Percentiles rank a stretch among this genome's conserved stretches.
These are phyloP conservation scores for Matsumurasca onukii DNA, from an alignment of 1,140 invertebrate species.

Conservation along the genomic window DNA sequence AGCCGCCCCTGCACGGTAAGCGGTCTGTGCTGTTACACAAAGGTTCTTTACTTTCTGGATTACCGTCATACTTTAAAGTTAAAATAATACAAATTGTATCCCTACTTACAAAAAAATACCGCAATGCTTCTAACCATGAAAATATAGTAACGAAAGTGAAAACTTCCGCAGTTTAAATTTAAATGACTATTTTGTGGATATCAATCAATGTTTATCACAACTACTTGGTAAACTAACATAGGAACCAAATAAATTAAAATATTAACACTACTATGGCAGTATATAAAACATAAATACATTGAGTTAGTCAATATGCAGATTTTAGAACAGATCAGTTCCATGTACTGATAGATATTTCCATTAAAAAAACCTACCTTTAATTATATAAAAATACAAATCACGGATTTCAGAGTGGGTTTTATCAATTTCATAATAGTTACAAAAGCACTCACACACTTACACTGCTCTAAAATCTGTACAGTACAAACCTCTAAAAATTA, in stretches of 20 bases:
- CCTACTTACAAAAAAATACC: too few species aligned
- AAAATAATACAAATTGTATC: too few species aligned
- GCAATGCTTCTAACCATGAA: too few species aligned
- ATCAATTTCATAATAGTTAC: conserved; percentile 21
- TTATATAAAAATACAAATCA: conserved; percentile 27
- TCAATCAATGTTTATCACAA: too few species aligned
- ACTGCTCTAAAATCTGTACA: conserved; percentile 5
- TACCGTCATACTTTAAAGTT: too few species aligned
- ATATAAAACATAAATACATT: conserved; percentile 18
- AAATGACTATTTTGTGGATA: too few species aligned
- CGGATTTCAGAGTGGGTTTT: neutral
- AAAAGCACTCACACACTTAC: conserved; percentile 20
- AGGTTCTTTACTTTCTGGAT: too few species aligned
- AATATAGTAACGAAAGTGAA: too few species aligned
- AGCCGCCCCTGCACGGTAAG: too few species aligned
- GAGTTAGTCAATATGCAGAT: neutral
- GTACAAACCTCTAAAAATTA: conserved; percentile 1
- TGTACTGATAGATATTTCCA: neutral
- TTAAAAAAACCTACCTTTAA: conserved; percentile 9
- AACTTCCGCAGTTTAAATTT: too few species aligned
- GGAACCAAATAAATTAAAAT: conserved; percentile 18
- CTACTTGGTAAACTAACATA: neutral
- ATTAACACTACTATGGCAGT: conserved; percentile 17
- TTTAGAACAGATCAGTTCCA: neutral
- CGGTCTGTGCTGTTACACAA: too few species aligned